Evolutionary conservation across 1,140 invertebrate genomes (phyloP), one percentile per base, ranked within the genome.

Genomic region (Neuroterus valhalla): DNA sequence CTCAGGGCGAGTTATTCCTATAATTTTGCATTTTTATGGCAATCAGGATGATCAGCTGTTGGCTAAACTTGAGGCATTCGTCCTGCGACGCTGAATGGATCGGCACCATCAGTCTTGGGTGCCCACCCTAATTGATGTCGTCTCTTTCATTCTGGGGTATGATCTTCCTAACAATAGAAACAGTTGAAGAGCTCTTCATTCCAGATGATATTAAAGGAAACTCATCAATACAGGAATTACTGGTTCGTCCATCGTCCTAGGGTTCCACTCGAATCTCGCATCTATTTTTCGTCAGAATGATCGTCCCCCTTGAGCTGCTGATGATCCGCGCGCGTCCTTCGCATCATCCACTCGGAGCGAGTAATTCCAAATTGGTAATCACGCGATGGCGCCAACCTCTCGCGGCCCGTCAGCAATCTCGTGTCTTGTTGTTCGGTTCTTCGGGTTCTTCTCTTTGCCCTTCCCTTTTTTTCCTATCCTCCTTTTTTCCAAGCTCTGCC

Each of bases 331-430:
- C 72, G 78, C 81, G 78, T 85, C 80, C 82, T 83, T 85, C 79
- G 82, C 81, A 85, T 82, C 78, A 75, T 85, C 80, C 79, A 81
- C 82, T 81, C 74, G 68, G 71, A 85, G 83, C 77, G 82, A 84
- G 85, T 87, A 90, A 90, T 89, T 90, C 87, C 84, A 90, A 90
- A 90, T 90, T 90, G 89, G 88, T 90, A 90, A 90, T 90, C 87
- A 89, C 88, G 88, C 89, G 87, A 90, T 89, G 89, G 89, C 89
- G 89, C 89, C 89, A 90, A 88, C 81, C 89, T 86, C 84, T 87
- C 83, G 87, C 86, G 82, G 86, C 76, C 85, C 86, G 84, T 88
- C 85, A 87, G 87, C 85, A 90, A 89, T 90, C 87, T 89, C 84
- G 81, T 75, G 82, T 89, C 85, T 89, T 87, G 84, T 88, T 88